Conservation (phyloP, 2,888 invertebrate genomes). For the Dryococelus australis region DNA sequence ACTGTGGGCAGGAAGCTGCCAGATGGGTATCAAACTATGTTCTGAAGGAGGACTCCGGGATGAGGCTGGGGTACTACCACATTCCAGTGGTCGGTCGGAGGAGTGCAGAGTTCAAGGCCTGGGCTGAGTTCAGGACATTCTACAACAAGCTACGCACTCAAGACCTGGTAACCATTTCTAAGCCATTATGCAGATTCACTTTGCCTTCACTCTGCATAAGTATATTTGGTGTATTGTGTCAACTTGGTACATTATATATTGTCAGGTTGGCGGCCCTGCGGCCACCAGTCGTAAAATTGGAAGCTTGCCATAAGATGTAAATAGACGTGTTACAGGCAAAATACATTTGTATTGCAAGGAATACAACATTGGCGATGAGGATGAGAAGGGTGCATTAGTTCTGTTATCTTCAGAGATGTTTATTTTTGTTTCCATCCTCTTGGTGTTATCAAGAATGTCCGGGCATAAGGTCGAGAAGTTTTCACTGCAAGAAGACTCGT, state of each 20-base stretch:
- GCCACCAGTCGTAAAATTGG: too few relatives aligned
- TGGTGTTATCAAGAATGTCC: too few relatives aligned
- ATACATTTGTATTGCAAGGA: too few relatives aligned
- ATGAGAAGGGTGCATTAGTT: too few relatives aligned
- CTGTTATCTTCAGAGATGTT: too few relatives aligned
- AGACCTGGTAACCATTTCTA: conserved; percentile 51
- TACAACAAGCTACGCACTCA: conserved; percentile 52
- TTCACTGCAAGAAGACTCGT: too few relatives aligned
- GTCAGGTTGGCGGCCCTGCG: too few relatives aligned
- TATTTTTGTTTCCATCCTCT: too few relatives aligned
- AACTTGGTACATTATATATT: neutral
- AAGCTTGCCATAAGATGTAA: too few relatives aligned
- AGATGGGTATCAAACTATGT: conserved; percentile 73
- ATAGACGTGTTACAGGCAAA: too few relatives aligned
- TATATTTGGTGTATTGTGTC: neutral
- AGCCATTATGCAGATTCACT: neutral
- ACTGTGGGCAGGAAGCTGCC: conserved; percentile 76
- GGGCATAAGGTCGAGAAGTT: too few relatives aligned
- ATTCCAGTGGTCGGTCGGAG: conserved; percentile 20
- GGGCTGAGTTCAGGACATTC: conserved; percentile 38
- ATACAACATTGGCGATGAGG: too few relatives aligned
- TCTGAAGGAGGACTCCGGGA: conserved; percentile 28
- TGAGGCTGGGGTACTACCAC: conserved; percentile 35
- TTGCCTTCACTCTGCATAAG: neutral
- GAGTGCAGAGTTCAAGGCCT: conserved; percentile 19